Evolutionary conservation across 2,797 vertebrate species (phyloP).

Genomic region (Steatocranus sp.): DNA sequence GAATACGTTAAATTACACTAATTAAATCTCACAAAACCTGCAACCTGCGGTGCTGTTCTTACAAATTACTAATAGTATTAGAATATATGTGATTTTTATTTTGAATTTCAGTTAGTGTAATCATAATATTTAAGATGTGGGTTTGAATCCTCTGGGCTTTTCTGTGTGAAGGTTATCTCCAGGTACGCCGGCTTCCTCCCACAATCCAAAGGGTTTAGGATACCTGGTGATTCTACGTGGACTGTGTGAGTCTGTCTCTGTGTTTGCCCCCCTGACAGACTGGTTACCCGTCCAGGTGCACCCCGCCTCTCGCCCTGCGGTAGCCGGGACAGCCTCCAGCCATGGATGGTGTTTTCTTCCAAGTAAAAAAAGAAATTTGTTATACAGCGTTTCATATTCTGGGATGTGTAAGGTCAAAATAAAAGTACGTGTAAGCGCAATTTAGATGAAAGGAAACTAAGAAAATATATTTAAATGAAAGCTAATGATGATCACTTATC

Average conservation of each 20-base stretch:
- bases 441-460: not conserved
- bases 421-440: not conserved
- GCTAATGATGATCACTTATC: not conserved
- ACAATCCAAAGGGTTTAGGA: not conserved
- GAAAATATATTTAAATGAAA: not conserved
- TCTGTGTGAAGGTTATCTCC: not conserved
- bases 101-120: not conserved
- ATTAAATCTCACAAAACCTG: not conserved
- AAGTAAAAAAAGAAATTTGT: not conserved
- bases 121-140: not conserved
- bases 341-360: not conserved
- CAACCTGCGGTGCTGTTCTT: fast-evolving
- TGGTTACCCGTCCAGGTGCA: not conserved
- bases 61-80: not conserved
- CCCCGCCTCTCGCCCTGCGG: not conserved
- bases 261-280: not conserved
- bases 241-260: not conserved
- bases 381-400: not conserved
- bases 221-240: not conserved
- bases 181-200: not conserved
- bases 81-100: not conserved
- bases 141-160: not conserved
- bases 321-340: not conserved
- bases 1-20: not conserved
- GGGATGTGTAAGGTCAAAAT: not conserved